Evolutionary conservation across 1,140 invertebrate species (phyloP).

Genomic region (Drosophila littoralis): DNA sequence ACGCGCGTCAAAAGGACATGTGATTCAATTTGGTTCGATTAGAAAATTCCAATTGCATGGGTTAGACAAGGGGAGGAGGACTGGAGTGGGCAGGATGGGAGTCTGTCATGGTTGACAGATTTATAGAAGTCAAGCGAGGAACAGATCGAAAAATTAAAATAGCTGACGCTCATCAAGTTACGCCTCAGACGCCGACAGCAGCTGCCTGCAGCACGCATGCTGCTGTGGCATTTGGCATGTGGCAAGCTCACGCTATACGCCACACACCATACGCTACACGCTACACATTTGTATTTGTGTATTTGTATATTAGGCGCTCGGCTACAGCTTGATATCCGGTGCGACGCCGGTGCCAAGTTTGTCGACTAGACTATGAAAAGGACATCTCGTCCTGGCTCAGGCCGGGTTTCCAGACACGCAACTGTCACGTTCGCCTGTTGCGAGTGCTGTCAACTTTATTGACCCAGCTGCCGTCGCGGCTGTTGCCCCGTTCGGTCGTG

Average conservation of each 20-base stretch:
- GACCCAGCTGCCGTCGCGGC: slow-evolving; percentile 22
- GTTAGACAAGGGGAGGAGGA: too few species aligned
- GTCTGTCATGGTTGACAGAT: slow-evolving; percentile 60
- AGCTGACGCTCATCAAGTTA: slow-evolving; percentile 73
- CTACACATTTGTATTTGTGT: slow-evolving; percentile 33
- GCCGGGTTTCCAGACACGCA: slow-evolving; percentile 29
- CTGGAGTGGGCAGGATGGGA: background rate
- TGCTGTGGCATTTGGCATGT: slow-evolving; percentile 39
- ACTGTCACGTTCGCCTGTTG: slow-evolving; percentile 66
- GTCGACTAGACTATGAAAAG: slow-evolving; percentile 33
- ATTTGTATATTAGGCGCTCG: slow-evolving; percentile 56
- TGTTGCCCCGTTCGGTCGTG: slow-evolving; percentile 17
- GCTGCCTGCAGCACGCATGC: slow-evolving; percentile 11
- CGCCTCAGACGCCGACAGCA: slow-evolving; percentile 41
- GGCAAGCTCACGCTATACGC: slow-evolving; percentile 20
- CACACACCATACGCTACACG: background rate
- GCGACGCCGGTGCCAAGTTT: slow-evolving; percentile 73
- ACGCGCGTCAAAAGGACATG: slow-evolving; percentile 64
- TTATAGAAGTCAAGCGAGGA: slow-evolving; percentile 70
- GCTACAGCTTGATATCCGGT: slow-evolving; percentile 76
- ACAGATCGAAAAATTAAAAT: slow-evolving; percentile 66
- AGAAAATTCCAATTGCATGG: slow-evolving; percentile 65
- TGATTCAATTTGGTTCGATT: slow-evolving; percentile 81
- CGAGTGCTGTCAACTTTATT: slow-evolving; percentile 76
- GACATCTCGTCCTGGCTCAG: background rate